Evolutionary conservation across 1,140 invertebrate genomes (phyloP), one percentile per base, ranked within the genome.

Genomic region (Drosophila auraria): DNA sequence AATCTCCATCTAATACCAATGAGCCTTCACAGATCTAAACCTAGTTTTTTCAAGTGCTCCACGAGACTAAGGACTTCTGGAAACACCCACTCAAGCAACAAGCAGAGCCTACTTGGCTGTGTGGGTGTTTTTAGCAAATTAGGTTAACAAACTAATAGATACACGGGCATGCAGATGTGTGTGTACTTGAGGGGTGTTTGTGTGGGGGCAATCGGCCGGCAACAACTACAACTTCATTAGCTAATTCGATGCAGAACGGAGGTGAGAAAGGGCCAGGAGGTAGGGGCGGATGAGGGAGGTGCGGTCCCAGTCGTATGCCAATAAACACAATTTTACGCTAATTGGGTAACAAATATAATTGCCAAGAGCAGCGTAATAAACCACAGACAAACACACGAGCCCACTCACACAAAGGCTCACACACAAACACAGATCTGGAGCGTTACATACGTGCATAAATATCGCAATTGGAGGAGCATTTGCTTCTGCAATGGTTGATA

Each of bases 281-380:
- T 4, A 3, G 33, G 33, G 33, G 33, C 9, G 30, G 8, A 9
- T 17, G 11, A n/a, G 58, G 42, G 42, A 20, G 51, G 17, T 71
- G 66, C 47, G 60, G 54, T 76, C 71, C 70, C 71, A 79, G 59
- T 59, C 61, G 60, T 72, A 78, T 82, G 82, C 86, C 86, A 90
- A 90, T 90, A 90, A 90, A 90, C 82, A 90, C 86, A 90, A 90
- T 90, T 90, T 90, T 90, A 91, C 86, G 86, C 86, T 90, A 90
- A 90, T 90, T 90, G 86, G 87, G 86, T 90, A 90, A 90, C 86
- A 90, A 90, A 90, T 90, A 90, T 90, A 90, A 90, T 90, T 90
- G 86, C 86, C 87, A 90, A 91, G 87, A 90, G 82, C 86, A 90
- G 82, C 87, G 86, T 84, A 89, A 89, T 89, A 90, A 89, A 89